Base-by-base conservation (phyloP, 1,140 invertebrate species). In the Drosophila persimilis region DNA sequence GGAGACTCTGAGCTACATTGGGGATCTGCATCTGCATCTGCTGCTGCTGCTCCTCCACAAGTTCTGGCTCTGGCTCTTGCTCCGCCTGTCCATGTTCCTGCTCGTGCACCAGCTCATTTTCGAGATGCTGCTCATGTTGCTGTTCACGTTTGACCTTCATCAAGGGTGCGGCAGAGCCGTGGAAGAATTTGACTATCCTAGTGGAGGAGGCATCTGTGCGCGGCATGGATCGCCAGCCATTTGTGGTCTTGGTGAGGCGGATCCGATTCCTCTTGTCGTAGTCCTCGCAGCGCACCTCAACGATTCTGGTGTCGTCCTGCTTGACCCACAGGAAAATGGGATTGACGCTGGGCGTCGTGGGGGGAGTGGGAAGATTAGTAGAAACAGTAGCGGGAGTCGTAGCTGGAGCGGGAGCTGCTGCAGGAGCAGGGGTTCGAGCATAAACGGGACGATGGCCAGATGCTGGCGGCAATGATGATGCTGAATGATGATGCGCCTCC, bases 191-290 rank as follows among this genome's bases (percentile, higher is more conserved):
- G 29, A 90, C 88, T 60, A 91, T 81, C 13, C 80, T 73, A 24
- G 70, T 90, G 31, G 84, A 80, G 57, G 94, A 93, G 77, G 90
- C 81, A 66, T 94, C 94, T 29, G 95, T 96, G 57, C 95, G 93
- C 62, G 96, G 96, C 92, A 96, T 95, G 20, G 95, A 95, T 44
- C 95, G 93, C 96, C 96, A 97, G 78, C 96, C 96, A 80, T 94
- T 93, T 2, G 95, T 93, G 3, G 95, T 96, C 84, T 96, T 95
- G 52, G 95, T 95, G 76, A 97, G 92, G 69, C 95, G 94, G 65
- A 97, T 96, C 11, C 96, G 94, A 92, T 96, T 97, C 43, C 95
- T 92, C 83, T 95, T 95, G 92, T 96, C 95, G 92, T 96, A 97
- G 89, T 97, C 96, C 91, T 96, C 96, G 92, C 95, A 96, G 88